Evolutionary conservation across 2,888 invertebrate species (phyloP).

Genomic region (Lasius fuliginosus): DNA sequence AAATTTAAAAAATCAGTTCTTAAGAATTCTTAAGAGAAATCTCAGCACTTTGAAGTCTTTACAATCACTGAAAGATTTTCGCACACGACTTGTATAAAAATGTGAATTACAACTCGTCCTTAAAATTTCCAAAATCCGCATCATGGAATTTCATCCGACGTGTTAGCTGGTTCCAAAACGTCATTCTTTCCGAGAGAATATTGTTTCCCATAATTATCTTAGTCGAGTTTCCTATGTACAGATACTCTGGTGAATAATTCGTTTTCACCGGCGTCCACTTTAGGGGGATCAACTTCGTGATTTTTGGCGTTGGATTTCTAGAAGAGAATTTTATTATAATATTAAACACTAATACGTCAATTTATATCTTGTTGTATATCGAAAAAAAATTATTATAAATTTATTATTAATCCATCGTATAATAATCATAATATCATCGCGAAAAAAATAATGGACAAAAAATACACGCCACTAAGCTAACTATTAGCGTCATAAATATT

Average conservation of each 20-base stretch:
- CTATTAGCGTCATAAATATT: background rate
- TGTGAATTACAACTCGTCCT: constrained; percentile 72
- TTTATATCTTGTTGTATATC: background rate
- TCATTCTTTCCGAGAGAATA: constrained; percentile 88
- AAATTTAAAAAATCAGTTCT: background rate
- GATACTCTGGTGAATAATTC: constrained; percentile 87
- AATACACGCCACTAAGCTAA: background rate
- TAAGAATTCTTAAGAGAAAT: background rate
- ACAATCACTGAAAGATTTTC: background rate
- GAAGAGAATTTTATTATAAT: constrained; percentile 75
- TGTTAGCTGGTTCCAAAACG: constrained; percentile 89
- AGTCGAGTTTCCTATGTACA: constrained; percentile 86
- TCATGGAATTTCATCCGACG: background rate
- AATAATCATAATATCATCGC: background rate
- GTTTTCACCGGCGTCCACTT: constrained; percentile 89
- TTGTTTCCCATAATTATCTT: constrained; percentile 87
- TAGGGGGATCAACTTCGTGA: constrained; percentile 83
- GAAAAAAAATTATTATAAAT: background rate
- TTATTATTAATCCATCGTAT: background rate
- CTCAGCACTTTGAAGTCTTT: background rate
- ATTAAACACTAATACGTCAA: background rate
- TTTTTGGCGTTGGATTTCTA: constrained; percentile 90
- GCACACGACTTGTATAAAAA: background rate
- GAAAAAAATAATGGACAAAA: background rate
- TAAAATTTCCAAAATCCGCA: constrained; percentile 21